Conservation (phyloP, 2,113 vertebrate genomes). For the Uria aalge region DNA sequence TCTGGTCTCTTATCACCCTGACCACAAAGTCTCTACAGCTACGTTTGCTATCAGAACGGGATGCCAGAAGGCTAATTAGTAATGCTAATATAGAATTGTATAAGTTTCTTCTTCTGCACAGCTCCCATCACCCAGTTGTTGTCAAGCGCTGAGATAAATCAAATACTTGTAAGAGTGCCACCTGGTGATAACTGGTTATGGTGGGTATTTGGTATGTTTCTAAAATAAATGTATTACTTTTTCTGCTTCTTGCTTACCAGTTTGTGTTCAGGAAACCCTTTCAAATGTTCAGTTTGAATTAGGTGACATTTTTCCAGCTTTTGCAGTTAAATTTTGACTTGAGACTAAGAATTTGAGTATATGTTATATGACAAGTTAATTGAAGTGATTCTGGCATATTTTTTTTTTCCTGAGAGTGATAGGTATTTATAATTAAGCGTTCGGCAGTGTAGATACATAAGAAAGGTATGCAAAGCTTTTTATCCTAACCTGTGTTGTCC, state of each 20-base stretch:
- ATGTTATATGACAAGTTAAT: neutral
- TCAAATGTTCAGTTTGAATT: neutral
- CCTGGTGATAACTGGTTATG: neutral
- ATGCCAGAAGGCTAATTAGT: neutral
- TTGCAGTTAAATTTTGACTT: neutral
- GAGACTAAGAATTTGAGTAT: neutral
- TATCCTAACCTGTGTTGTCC: neutral
- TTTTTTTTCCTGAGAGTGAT: neutral
- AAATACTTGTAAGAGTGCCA: conserved; percentile 1
- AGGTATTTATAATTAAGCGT: neutral
- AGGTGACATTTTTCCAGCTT: neutral
- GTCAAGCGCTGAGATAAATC: neutral
- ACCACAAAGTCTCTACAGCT: accelerated
- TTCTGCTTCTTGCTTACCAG: neutral
- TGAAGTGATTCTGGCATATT: neutral
- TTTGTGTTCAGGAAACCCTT: neutral
- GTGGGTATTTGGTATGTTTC: neutral
- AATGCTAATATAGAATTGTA: accelerated
- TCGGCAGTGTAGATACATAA: neutral
- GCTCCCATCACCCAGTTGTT: neutral
- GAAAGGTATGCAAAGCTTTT: neutral
- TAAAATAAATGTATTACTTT: neutral
- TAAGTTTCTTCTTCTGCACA: neutral
- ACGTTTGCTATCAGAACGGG: neutral
- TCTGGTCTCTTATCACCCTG: neutral